Evolutionary conservation across 2,797 vertebrate species (phyloP).

Genomic region (Cetoscarus ocellatus): DNA sequence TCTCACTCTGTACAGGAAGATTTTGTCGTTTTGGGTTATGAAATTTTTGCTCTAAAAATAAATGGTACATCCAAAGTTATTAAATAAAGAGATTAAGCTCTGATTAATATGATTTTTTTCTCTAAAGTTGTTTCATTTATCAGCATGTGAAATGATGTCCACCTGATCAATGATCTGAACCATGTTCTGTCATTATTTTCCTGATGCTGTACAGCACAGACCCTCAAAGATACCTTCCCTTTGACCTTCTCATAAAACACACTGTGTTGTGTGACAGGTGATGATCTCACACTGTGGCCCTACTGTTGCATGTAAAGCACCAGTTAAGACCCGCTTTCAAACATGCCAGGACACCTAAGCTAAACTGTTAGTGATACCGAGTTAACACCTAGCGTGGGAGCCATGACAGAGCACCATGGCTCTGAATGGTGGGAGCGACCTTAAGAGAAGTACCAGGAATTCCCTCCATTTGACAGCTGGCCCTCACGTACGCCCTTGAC

Average conservation of each 20-base stretch:
- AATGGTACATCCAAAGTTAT: too few relatives aligned
- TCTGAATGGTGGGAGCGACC: slow-evolving; percentile 76
- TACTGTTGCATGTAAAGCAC: slow-evolving; percentile 42
- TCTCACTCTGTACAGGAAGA: too few relatives aligned
- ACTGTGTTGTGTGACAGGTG: slow-evolving; percentile 47
- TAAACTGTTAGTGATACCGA: slow-evolving; percentile 74
- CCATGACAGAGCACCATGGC: slow-evolving; percentile 32
- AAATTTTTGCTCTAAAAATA: too few relatives aligned
- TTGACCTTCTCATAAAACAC: slow-evolving; percentile 14
- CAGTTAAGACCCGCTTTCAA: slow-evolving; percentile 58
- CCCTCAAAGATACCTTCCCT: background rate
- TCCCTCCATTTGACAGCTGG: slow-evolving; percentile 76
- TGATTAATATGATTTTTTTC: too few relatives aligned
- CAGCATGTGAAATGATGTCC: too few relatives aligned
- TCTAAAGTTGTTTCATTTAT: too few relatives aligned
- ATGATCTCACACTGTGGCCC: slow-evolving; percentile 17
- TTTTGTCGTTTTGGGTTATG: too few relatives aligned
- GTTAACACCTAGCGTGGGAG: slow-evolving; percentile 77
- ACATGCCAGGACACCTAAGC: slow-evolving; percentile 60
- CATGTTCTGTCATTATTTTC: too few relatives aligned
- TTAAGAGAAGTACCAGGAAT: slow-evolving; percentile 67
- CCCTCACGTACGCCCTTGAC: slow-evolving; percentile 65
- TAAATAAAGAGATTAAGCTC: too few relatives aligned
- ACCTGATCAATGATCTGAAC: background rate
- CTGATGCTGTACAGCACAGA: background rate